These are phyloP conservation scores for Tretioscincus oriximinensis DNA, from an alignment of 2,113 vertebrate genomes.

Conservation along the genomic window DNA sequence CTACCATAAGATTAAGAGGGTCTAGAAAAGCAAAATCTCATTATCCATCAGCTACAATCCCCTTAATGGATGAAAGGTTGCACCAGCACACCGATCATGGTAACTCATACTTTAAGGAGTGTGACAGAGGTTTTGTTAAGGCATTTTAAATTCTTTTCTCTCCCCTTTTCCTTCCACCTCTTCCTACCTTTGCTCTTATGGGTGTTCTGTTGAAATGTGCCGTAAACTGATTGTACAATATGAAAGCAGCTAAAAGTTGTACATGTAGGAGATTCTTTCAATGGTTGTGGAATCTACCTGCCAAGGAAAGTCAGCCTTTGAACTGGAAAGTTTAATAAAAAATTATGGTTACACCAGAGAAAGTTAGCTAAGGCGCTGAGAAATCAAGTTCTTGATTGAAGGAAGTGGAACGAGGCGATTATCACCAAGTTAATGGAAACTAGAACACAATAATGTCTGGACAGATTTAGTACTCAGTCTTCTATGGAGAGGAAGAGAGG, in stretches of 20 bases:
- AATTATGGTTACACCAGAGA: background rate
- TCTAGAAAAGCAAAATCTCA: conserved; percentile 45
- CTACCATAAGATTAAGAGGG: conserved; percentile 41
- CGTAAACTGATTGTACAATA: background rate
- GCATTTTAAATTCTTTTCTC: conserved; percentile 50
- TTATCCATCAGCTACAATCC: conserved; percentile 41
- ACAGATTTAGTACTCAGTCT: too few species aligned
- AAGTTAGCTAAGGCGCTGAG: background rate
- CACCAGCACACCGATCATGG: conserved; percentile 33
- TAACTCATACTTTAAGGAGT: conserved; percentile 42
- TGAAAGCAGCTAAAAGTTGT: background rate
- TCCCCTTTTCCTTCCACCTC: conserved; percentile 1
- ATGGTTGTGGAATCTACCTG: background rate
- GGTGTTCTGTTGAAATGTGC: background rate
- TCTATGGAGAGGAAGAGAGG: background rate
- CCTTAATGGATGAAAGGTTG: conserved; percentile 53
- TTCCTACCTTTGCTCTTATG: background rate
- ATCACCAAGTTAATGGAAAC: background rate
- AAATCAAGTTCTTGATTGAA: background rate
- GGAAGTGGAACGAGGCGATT: background rate
- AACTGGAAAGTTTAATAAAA: background rate
- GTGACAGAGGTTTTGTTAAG: conserved; percentile 48
- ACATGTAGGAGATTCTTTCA: background rate
- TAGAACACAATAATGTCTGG: background rate
- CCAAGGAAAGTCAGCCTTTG: background rate